Base-by-base conservation (phyloP, 2,113 vertebrate genomes). In the Onychostruthus taczanowskii region DNA sequence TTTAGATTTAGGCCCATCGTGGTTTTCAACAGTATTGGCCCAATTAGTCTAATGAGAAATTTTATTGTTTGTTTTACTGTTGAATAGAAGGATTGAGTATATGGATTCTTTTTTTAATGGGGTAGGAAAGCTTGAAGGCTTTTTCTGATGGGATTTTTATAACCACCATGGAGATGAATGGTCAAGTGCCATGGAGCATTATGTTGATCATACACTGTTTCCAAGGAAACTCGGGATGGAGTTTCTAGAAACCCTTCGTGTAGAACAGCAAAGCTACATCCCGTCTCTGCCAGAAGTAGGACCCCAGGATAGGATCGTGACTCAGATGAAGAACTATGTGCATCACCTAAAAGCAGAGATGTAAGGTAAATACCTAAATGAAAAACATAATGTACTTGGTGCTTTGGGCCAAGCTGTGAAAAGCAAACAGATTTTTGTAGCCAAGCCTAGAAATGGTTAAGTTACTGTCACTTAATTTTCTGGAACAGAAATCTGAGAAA, bases 131-230 rank as follows among this genome's bases (percentile, higher is more conserved):
- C 94, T 94, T 62, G 58, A 96, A 96, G 95, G 88, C 80, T 84
- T 97, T 95, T 95, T 93, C 50, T 93, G 80, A 93, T 84, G 73
- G 64, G 86, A 73, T 96, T 97, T 97, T 96, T 96, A 92, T 96
- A 93, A 96, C 94, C 86, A 62, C 62, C 69, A 68, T 87, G 66
- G 92, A 93, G 90, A 95, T 87, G 88, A 92, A 96, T 93, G 95
- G 96, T 96, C 94, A 96, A 92, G 92, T 96, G 86, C 80, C 90
- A 96, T 87, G 88, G 61, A 94, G 43, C 66, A 56, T 95, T 94
- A 93, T 84, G 89, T 73, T 92, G 89, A 92, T 95, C 88, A 68
- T 68, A 84, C 0, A 0, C 69, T 78, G 94, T 96, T 97, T 93
- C 95, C 93, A 95, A 95, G 93, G 95, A 96, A 96, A 96, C 88